These are phyloP conservation scores for Drosophila testacea DNA, from an alignment of 2,888 invertebrate species.

Conservation along the genomic window DNA sequence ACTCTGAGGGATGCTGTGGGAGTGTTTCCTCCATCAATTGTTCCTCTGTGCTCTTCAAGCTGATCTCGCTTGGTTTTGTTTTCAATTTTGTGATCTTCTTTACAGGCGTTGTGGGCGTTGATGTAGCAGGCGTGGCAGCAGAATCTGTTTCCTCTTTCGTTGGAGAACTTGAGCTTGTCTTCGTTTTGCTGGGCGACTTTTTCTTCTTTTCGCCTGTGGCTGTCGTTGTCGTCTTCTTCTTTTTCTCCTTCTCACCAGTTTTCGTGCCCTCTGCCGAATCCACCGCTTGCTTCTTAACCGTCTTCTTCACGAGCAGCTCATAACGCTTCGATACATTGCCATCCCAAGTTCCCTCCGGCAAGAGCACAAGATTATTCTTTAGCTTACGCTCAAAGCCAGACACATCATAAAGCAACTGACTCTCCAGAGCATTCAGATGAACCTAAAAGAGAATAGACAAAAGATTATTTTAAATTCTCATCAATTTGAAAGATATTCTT, in stretches of 20 bases:
- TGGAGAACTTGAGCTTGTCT: constrained; percentile 36
- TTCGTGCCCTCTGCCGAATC: constrained; percentile 13
- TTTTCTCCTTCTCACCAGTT: constrained; percentile 37
- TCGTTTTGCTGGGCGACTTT: constrained; percentile 68
- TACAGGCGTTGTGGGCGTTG: constrained; percentile 37
- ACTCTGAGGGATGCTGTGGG: constrained; percentile 13
- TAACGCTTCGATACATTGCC: constrained; percentile 79
- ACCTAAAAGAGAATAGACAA: constrained; percentile 60
- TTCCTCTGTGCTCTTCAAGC: constrained; percentile 6
- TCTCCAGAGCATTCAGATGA: constrained; percentile 78
- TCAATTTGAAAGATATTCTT: constrained; percentile 11
- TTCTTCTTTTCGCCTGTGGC: constrained; percentile 62
- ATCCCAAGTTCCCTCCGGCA: constrained; percentile 81
- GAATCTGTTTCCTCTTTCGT: constrained; percentile 7
- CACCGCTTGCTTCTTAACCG: constrained; percentile 27
- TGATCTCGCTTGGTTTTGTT: constrained; percentile 27
- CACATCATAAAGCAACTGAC: constrained; percentile 75
- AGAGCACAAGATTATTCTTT: constrained; percentile 81
- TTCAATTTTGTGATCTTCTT: constrained; percentile 46
- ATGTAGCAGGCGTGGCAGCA: background rate
- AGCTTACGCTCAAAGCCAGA: constrained; percentile 78
- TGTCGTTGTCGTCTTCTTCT: constrained; percentile 49
- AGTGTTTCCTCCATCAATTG: constrained; percentile 12
- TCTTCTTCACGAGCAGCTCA: constrained; percentile 70
- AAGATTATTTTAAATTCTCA: background rate